Evolutionary conservation across 2,797 vertebrate genomes (phyloP).

Genomic region (Sebastes hopkinsi): DNA sequence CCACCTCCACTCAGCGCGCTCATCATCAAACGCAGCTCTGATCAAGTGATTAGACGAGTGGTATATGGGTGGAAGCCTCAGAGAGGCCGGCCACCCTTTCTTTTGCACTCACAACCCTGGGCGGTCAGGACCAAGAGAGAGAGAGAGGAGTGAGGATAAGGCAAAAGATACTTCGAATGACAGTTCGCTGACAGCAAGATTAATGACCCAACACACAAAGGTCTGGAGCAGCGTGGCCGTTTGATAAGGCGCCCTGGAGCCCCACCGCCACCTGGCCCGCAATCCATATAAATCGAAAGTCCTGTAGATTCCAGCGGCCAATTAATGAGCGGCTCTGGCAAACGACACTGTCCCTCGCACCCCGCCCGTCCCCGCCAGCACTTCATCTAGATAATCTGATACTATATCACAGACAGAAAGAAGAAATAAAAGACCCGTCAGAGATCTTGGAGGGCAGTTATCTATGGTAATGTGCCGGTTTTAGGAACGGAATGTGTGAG

Average conservation of each 20-base stretch:
- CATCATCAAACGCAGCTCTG: conserved; percentile 64
- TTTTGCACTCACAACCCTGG: conserved; percentile 8
- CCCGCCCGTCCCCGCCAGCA: conserved; percentile 1
- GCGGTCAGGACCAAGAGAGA: conserved; percentile 7
- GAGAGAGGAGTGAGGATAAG: conserved; percentile 17
- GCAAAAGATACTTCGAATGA: conserved; percentile 54
- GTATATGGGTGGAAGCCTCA: conserved; percentile 20
- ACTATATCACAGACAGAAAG: conserved; percentile 49
- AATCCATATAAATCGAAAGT: conserved; percentile 64
- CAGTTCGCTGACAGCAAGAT: conserved; percentile 71
- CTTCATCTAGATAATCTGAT: conserved; percentile 60
- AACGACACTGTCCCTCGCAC: conserved; percentile 19
- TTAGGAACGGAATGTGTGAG: conserved; percentile 18
- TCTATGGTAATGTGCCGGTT: conserved; percentile 51
- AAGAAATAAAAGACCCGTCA: conserved; percentile 58
- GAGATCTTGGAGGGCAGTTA: conserved; percentile 56
- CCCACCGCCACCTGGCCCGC: conserved; percentile 51
- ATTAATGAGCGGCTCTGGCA: conserved; percentile 59
- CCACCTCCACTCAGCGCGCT: conserved; percentile 34
- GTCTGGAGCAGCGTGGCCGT: conserved; percentile 51
- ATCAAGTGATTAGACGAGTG: conserved; percentile 77
- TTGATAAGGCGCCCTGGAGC: conserved; percentile 63
- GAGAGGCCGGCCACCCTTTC: conserved; percentile 9
- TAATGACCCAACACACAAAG: conserved; percentile 72
- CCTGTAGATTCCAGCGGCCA: conserved; percentile 60